Evolutionary conservation across 2,797 vertebrate genomes (phyloP), one percentile per base, ranked within the genome.

Genomic region (Silurus lanzhouensis): DNA sequence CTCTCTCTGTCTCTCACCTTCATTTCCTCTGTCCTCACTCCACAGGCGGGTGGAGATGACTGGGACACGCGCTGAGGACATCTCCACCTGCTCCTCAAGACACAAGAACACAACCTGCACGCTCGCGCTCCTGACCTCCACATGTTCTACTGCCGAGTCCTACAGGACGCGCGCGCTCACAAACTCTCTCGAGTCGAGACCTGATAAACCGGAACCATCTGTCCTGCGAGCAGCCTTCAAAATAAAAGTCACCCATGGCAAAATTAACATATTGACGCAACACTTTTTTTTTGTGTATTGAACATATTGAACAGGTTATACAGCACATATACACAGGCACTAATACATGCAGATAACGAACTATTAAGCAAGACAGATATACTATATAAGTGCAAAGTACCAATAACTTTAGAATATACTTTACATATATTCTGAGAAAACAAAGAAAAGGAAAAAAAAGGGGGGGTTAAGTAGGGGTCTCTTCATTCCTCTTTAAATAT

Each of bases 81-180:
- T 74, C 52, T 87, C 84, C 68, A 83, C 25, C 44, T 57, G 57
- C 48, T 67, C 63, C 13, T 87, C 25, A 84, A 52, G 6, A 83
- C 61, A 52, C 57, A 76, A 12, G 81, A 13, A 82, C 85, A 85
- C 82, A 88, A 19, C 68, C 58, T 63, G 2, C 44, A 77, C 60
- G 27, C 46, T 84, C 82, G 87, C 20, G 4, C 76, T 57, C 31
- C 38, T 85, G 90, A 88, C 52, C 85, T 81, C n/a, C 84, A 88
- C 91, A 92, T 91, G 46, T 52, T 55, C 19, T 38, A 66, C 2
- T 2, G 17, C 6, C 3, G 15, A 27, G 61, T 4, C 1, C 60
- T 27, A 1, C 31, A 44, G 2, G 1, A 0, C 13, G 20, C 31
- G 77, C 25, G 72, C 57, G 77, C 77, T 6, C 72, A 27, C 38